Evolutionary conservation across 2,888 invertebrate species (phyloP).

Genomic region (Agrotis clavis): DNA sequence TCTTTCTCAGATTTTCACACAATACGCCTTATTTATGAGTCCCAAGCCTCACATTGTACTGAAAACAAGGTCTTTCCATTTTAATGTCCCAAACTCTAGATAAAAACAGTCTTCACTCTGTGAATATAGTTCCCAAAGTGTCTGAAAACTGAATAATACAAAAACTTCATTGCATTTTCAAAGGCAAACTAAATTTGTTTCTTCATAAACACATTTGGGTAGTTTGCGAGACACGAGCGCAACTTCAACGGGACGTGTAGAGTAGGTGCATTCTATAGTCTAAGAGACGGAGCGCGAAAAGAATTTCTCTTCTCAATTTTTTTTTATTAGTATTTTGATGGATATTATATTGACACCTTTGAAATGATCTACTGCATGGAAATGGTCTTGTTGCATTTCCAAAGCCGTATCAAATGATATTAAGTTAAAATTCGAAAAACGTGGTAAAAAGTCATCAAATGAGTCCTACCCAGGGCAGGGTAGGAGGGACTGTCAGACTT

Average conservation of each 20-base stretch:
- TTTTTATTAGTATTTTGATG: not conserved
- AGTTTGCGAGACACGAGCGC: constrained; percentile 65
- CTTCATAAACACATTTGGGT: constrained; percentile 66
- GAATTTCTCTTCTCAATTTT: not conserved
- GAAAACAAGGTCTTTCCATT: constrained; percentile 6
- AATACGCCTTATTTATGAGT: constrained; percentile 13
- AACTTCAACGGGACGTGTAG: constrained; percentile 64
- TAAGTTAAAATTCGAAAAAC: no score
- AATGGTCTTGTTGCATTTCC: no score
- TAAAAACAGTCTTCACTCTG: constrained; percentile 16
- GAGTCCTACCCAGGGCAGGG: no score
- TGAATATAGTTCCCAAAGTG: constrained; percentile 25
- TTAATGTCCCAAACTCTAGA: not conserved
- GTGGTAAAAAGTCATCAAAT: no score
- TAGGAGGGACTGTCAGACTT: no score
- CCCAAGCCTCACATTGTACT: not conserved
- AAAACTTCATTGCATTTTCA: constrained; percentile 64
- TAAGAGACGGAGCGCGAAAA: constrained; percentile 33
- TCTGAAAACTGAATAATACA: constrained; percentile 35
- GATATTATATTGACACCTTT: no score
- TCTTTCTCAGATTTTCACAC: constrained; percentile 13
- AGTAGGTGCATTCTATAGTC: constrained; percentile 57
- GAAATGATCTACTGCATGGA: no score
- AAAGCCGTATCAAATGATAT: no score
- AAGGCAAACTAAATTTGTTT: constrained; percentile 64